phyloP scores from a whole-genome alignment of 2,888 invertebrate genomes.

The Diaphora mendica region DNA sequence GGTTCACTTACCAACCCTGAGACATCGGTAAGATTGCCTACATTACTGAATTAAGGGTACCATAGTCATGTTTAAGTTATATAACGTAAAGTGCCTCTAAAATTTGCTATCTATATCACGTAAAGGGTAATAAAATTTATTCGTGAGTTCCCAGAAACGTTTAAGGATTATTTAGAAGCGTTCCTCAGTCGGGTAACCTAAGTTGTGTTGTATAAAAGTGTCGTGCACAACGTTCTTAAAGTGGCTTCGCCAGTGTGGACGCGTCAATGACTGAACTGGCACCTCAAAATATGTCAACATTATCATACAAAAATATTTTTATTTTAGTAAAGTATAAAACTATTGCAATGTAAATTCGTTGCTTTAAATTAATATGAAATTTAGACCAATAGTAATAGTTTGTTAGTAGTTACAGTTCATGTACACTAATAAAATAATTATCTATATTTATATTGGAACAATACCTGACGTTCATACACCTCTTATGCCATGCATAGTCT shows the following conservation, averaged over 20 bases:
- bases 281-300: not conserved
- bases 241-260: not conserved
- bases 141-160: constrained; percentile 6
- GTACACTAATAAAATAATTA: too few relatives aligned
- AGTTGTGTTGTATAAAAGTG: not conserved
- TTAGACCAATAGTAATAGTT: not conserved
- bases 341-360: too few relatives aligned
- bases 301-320: too few relatives aligned
- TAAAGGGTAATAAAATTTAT: constrained; percentile 5
- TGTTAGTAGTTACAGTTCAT: not conserved
- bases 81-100: constrained; percentile 31
- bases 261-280: not conserved
- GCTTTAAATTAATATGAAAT: too few relatives aligned
- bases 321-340: too few relatives aligned
- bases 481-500: too few relatives aligned
- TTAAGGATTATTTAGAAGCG: not conserved
- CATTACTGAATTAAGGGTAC: constrained; percentile 64
- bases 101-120: constrained; percentile 15
- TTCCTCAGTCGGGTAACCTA: not conserved
- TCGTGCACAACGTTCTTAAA: not conserved
- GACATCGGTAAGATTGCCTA: constrained; percentile 57
- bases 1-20: constrained; percentile 58
- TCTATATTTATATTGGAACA: too few relatives aligned
- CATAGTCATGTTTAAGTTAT: constrained; percentile 40
- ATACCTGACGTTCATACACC: too few relatives aligned